These are phyloP conservation scores for Brachypteracias leptosomus DNA, from an alignment of 2,113 vertebrate species.

Conservation along the genomic window DNA sequence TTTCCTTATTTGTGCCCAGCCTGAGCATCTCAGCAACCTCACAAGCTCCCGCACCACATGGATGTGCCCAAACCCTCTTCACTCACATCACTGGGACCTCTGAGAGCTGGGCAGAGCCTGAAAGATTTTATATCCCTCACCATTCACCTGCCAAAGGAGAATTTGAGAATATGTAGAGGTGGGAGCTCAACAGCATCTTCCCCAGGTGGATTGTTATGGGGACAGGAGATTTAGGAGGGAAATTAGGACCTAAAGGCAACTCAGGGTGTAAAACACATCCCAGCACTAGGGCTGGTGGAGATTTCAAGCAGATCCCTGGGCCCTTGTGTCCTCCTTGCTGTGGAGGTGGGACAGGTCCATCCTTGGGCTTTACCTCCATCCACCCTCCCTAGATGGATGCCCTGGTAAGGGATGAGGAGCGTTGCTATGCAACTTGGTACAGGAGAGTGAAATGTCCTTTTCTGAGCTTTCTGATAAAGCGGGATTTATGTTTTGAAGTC, in stretches of 20 bases:
- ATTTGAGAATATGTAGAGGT: not conserved
- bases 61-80: not conserved
- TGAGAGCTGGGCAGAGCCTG: not conserved
- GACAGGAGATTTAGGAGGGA: not conserved
- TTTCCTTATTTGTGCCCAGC: not conserved
- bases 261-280: not conserved
- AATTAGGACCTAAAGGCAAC: not conserved
- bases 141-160: not conserved
- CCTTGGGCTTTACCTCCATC: not conserved
- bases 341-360: not conserved
- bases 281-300: not conserved
- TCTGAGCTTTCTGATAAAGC: not conserved
- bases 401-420: not conserved
- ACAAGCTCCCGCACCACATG: not conserved
- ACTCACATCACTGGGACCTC: not conserved
- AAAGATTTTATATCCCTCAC: not conserved
- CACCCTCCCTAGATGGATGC: not conserved
- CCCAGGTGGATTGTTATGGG: not conserved
- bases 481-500: not conserved
- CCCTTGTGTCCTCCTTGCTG: not conserved
- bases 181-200: not conserved
- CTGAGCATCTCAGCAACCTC: not conserved
- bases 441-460: not conserved
- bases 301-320: not conserved
- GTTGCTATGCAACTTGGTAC: slow-evolving; percentile 13